Percentiles rank a stretch among this genome's conserved stretches.
Evolutionary conservation across 2,797 vertebrate species (phyloP).

Genomic region (Otus scops): DNA sequence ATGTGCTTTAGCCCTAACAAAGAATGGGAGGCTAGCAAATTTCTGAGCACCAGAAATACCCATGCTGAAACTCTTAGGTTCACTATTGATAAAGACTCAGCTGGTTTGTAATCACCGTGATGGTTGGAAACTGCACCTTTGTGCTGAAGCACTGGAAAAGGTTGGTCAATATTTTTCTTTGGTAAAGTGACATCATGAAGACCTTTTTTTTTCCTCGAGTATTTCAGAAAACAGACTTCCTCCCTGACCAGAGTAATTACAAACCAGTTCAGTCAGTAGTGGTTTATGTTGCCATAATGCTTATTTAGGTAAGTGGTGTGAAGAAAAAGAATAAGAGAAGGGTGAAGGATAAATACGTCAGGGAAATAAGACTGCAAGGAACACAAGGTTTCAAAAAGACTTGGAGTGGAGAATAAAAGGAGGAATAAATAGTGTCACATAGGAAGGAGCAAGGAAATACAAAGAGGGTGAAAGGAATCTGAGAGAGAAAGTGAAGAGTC

Average conservation of each 20-base stretch:
- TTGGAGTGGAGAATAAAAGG: not conserved
- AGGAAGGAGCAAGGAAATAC: not conserved
- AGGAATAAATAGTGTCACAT: not conserved
- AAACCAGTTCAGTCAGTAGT: not conserved
- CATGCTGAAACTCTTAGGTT: not conserved
- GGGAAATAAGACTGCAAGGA: not conserved
- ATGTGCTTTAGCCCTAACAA: not conserved
- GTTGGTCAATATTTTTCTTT: not conserved
- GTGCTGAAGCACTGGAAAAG: not conserved
- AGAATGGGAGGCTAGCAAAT: not conserved
- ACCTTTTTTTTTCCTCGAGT: not conserved
- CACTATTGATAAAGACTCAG: not conserved
- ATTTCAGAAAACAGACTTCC: not conserved
- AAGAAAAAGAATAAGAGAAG: not conserved
- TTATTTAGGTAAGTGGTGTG: not conserved
- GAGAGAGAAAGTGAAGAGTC: not conserved
- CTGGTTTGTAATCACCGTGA: not conserved
- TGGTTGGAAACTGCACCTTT: not conserved
- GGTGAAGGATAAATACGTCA: not conserved
- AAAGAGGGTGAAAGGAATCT: not conserved
- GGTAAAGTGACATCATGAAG: not conserved
- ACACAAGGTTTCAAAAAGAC: not conserved
- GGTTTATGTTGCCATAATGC: not conserved
- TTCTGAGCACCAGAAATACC: not conserved
- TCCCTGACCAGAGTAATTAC: not conserved